Evolutionary conservation across 1,140 invertebrate species (phyloP).

Genomic region (Achroia grisella): DNA sequence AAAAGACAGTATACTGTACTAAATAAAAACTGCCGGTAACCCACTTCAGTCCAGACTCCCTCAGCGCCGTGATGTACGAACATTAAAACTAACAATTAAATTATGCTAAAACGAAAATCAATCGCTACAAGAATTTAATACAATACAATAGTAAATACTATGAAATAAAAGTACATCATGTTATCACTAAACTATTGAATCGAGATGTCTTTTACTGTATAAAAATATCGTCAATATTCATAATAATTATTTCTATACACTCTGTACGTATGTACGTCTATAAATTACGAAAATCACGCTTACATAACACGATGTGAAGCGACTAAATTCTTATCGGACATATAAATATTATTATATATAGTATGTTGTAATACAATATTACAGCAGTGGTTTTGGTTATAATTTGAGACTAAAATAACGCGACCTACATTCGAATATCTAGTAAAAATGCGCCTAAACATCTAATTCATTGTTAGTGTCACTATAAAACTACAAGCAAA

Average conservation of each 20-base stretch:
- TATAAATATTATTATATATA: background rate
- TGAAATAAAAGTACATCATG: conserved; percentile 9
- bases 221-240: conserved; percentile 60
- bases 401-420: conserved; percentile 8
- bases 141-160: conserved; percentile 29
- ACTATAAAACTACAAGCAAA: conserved; percentile 20
- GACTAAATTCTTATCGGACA: background rate
- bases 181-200: background rate
- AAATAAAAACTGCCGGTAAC: too few species aligned
- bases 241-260: conserved; percentile 9
- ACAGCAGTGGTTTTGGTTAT: background rate
- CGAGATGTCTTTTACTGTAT: conserved; percentile 56
- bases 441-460: conserved; percentile 15
- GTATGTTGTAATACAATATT: background rate
- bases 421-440: conserved; percentile 17
- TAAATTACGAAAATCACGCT: conserved; percentile 6
- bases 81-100: background rate
- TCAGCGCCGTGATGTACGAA: background rate
- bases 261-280: conserved; percentile 5
- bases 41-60: background rate
- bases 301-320: background rate
- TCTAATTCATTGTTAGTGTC: conserved; percentile 22
- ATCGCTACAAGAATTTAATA: conserved; percentile 13
- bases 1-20: background rate
- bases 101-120: conserved; percentile 9